These are phyloP conservation scores for Hypercompe scribonia DNA, from an alignment of 2,888 invertebrate species.

Conservation along the genomic window DNA sequence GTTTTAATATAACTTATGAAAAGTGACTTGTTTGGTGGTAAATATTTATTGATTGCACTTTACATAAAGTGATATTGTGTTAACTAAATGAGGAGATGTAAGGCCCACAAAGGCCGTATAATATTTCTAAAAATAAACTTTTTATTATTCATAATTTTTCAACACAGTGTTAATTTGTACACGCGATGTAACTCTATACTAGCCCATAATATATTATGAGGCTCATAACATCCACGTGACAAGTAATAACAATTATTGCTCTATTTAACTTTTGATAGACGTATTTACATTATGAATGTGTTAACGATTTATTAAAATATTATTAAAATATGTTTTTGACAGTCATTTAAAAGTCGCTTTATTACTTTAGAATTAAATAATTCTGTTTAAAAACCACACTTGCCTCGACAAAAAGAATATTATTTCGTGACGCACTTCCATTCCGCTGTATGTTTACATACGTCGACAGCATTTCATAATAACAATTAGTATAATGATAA, in stretches of 20 bases:
- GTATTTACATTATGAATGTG: not conserved
- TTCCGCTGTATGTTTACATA: conserved; percentile 9
- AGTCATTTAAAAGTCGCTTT: not conserved
- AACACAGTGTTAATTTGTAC: too few relatives aligned
- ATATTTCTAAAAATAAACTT: too few relatives aligned
- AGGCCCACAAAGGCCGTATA: too few relatives aligned
- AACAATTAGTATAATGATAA: conserved; percentile 15
- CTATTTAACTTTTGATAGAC: conserved; percentile 10
- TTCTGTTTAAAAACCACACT: not conserved
- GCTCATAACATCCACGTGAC: not conserved
- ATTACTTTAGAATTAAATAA: conserved; percentile 10
- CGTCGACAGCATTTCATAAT: conserved; percentile 18
- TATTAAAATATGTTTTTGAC: not conserved
- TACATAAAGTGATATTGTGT: too few relatives aligned
- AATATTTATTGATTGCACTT: too few relatives aligned
- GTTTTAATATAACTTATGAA: too few relatives aligned
- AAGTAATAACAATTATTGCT: conserved; percentile 8
- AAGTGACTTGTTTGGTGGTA: too few relatives aligned
- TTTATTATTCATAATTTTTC: too few relatives aligned
- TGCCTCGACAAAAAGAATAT: not conserved
- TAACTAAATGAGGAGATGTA: too few relatives aligned
- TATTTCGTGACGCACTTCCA: not conserved
- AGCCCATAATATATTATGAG: not conserved
- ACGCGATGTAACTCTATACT: too few relatives aligned
- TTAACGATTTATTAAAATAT: not conserved